Evolutionary conservation across 2,888 invertebrate species (phyloP).

Genomic region (Ephialtes manifestator): DNA sequence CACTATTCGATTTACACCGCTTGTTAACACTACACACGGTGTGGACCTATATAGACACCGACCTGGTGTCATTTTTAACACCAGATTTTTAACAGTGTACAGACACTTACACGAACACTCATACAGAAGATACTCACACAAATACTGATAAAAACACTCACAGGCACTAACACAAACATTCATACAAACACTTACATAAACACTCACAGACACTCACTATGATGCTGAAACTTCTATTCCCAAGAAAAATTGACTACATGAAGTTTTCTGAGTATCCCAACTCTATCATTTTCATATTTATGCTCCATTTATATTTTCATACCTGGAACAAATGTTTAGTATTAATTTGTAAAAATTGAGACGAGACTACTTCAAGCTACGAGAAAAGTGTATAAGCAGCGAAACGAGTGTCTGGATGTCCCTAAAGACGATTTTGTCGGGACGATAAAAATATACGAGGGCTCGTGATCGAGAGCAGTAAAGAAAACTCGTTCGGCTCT

Average conservation of each 20-base stretch:
- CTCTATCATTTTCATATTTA: neutral
- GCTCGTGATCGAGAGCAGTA: slow-evolving; percentile 54
- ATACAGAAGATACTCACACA: too few relatives aligned
- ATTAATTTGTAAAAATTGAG: slow-evolving; percentile 16
- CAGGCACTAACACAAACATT: too few relatives aligned
- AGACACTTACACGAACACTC: too few relatives aligned
- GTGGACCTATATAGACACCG: too few relatives aligned
- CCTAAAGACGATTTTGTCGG: slow-evolving; percentile 41
- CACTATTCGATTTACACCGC: too few relatives aligned
- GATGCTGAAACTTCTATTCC: too few relatives aligned
- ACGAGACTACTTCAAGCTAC: neutral
- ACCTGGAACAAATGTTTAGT: neutral
- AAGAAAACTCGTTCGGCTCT: slow-evolving; percentile 44
- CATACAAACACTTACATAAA: neutral
- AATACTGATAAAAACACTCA: too few relatives aligned
- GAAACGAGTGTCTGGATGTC: slow-evolving; percentile 38
- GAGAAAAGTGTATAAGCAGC: neutral
- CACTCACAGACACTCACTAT: neutral
- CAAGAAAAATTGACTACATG: too few relatives aligned
- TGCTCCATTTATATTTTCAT: neutral
- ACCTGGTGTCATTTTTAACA: too few relatives aligned
- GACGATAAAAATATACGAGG: slow-evolving; percentile 57
- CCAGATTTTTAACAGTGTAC: too few relatives aligned
- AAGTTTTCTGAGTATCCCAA: too few relatives aligned
- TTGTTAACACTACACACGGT: too few relatives aligned